Conservation (phyloP, 2,797 vertebrate genomes). For the Euphonia xanthogaster region DNA sequence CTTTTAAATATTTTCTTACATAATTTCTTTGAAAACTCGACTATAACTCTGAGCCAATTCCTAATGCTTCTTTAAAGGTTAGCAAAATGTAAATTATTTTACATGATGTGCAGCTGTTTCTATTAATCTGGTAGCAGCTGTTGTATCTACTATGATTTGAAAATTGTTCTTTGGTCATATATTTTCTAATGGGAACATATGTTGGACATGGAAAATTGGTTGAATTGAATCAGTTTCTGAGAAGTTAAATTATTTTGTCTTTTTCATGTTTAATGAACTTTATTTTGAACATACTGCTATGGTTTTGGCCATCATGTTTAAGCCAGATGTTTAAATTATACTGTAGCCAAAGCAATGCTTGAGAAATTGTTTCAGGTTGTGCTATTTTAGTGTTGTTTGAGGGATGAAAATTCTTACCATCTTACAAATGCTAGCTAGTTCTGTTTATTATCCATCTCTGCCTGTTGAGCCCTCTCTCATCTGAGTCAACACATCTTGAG, state of each 20-base stretch:
- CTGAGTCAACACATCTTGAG: background rate
- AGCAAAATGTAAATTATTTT: background rate
- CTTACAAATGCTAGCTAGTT: background rate
- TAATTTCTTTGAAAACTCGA: background rate
- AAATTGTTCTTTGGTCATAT: background rate
- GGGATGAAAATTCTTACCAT: background rate
- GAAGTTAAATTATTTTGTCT: background rate
- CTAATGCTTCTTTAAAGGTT: background rate
- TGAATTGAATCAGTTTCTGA: background rate
- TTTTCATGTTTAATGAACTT: background rate
- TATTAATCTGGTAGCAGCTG: background rate
- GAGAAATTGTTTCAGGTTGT: background rate
- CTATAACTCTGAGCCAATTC: background rate
- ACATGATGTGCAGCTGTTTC: background rate
- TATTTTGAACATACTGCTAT: background rate
- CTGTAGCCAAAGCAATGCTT: background rate
- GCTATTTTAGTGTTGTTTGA: background rate
- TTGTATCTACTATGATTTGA: background rate
- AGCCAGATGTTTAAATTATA: background rate
- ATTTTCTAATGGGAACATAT: background rate
- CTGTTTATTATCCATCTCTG: background rate
- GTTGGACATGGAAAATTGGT: background rate
- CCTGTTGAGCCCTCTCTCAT: background rate
- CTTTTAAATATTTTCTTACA: background rate
- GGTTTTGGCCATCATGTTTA: background rate